Conservation (phyloP, 1,140 invertebrate genomes). For the Neocloeon triangulifer region DNA sequence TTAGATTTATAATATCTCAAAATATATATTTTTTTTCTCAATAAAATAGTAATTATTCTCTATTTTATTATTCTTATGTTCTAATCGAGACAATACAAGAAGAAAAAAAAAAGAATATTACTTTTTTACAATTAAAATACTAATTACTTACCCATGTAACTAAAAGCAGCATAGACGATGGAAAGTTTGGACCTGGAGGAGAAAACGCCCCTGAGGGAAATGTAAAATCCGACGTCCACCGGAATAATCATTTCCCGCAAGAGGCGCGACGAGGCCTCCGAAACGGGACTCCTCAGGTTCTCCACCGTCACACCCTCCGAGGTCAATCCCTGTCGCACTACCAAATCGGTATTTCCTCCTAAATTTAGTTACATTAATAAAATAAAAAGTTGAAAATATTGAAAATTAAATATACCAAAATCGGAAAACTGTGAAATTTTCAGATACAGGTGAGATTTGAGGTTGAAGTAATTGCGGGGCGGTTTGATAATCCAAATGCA, state of each 20-base stretch:
- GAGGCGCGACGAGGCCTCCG: constrained; percentile 17
- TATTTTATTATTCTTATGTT: no score
- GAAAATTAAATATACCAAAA: constrained; percentile 26
- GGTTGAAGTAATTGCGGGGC: constrained; percentile 33
- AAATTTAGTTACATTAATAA: constrained; percentile 8
- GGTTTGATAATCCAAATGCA: constrained; percentile 51
- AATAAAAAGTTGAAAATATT: neutral
- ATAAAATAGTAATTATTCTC: no score
- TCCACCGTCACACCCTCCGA: constrained; percentile 35
- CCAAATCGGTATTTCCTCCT: constrained; percentile 31
- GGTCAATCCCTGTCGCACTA: constrained; percentile 38
- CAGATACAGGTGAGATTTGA: constrained; percentile 44
- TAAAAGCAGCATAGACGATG: constrained; percentile 48
- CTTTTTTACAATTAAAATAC: no score
- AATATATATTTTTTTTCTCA: no score
- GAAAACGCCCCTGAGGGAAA: constrained; percentile 38
- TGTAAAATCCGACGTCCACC: constrained; percentile 39
- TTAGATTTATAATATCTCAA: no score
- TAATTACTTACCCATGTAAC: constrained; percentile 37
- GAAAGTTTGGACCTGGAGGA: constrained; percentile 34
- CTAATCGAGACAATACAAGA: no score
- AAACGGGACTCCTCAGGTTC: constrained; percentile 23
- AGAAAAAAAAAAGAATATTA: no score
- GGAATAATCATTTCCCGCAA: constrained; percentile 31
- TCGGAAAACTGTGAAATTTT: constrained; percentile 36